Evolutionary conservation across 2,888 invertebrate species (phyloP), one percentile per base, ranked within the genome.

Genomic region (Callyntrura guangdongensis): DNA sequence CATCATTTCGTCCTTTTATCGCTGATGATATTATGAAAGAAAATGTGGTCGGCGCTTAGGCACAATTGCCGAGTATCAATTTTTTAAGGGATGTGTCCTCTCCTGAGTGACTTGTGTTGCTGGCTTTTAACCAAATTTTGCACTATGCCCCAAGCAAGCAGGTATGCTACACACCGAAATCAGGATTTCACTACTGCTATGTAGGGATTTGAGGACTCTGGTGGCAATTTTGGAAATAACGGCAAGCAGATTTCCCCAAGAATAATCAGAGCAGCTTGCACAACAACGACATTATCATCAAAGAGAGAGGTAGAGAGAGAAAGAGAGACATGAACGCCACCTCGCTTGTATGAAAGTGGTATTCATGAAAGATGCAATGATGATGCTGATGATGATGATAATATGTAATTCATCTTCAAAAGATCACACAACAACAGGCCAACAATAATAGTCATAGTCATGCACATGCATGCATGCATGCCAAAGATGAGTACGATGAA

Each of bases 261-360:
- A 86, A 86, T 86, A 77, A 86, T 61, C 22, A 64, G 64, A 79
- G 86, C 86, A 86, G 86, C 86, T 86, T 86, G 64, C 86, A 79
- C 86, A 82, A 82, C 82, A 79, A 77, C 79, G 27, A 49, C 53
- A n/a, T 84, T 27, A 83, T 72, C 69, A 45, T 36, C 14, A 61
- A 81, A 59, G 27, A 81, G 2, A 14, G 12, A 53, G 53, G 47
- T 47, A 53, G 53, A 14, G 12, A 53, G 53, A 14, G 12, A 53
- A 9, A 14, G 11, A 53, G 53, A 14, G 12, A 53, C 12, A 53
- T 14, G 14, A 14, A 53, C 53, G 53, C 14, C 14, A 14, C 53
- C n/a, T 17, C 8, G n/a, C 17, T 8, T 61, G 61, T 61, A 8
- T 61, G 61, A 8, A 61, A 72, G 47, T 56, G 27, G n/a, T 36